A percentile compares a stretch with the other conserved stretches of the same genome.
Conservation (phyloP, 2,888 invertebrate genomes). For the Cactoblastis cactorum region DNA sequence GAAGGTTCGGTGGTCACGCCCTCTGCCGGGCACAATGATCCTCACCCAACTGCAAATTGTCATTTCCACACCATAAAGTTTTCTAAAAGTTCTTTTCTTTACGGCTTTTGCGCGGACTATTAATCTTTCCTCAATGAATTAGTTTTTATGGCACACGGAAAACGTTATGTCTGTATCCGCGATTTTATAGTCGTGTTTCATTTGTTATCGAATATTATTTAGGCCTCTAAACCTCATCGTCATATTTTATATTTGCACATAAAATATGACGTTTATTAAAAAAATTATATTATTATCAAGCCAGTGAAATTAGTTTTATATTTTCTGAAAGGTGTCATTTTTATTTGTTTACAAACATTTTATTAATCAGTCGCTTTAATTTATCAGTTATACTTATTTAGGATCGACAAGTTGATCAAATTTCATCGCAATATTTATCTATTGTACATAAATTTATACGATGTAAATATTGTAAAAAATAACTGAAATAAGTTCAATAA, state of each 20-base stretch:
- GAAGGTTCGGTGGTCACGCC: conserved; percentile 65
- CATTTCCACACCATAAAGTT: conserved; percentile 73
- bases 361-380: too few relatives aligned
- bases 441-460: too few relatives aligned
- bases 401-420: too few relatives aligned
- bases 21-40: conserved; percentile 52
- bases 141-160: conserved; percentile 44
- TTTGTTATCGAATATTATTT: conserved; percentile 17
- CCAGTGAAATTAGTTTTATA: too few relatives aligned
- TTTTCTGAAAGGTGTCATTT: too few relatives aligned
- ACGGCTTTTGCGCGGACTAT: conserved; percentile 41
- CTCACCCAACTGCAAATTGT: conserved; percentile 71
- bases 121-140: conserved; percentile 64
- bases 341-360: too few relatives aligned
- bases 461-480: too few relatives aligned
- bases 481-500: too few relatives aligned
- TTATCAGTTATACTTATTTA: too few relatives aligned
- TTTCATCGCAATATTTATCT: too few relatives aligned
- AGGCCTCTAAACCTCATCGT: background rate
- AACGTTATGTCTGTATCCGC: conserved; percentile 40
- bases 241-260: background rate
- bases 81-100: conserved; percentile 44
- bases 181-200: conserved; percentile 22
- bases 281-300: too few relatives aligned
- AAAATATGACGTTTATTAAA: background rate